Evolutionary conservation across 2,888 invertebrate species (phyloP).

Genomic region (Sphecodes monilicornis): DNA sequence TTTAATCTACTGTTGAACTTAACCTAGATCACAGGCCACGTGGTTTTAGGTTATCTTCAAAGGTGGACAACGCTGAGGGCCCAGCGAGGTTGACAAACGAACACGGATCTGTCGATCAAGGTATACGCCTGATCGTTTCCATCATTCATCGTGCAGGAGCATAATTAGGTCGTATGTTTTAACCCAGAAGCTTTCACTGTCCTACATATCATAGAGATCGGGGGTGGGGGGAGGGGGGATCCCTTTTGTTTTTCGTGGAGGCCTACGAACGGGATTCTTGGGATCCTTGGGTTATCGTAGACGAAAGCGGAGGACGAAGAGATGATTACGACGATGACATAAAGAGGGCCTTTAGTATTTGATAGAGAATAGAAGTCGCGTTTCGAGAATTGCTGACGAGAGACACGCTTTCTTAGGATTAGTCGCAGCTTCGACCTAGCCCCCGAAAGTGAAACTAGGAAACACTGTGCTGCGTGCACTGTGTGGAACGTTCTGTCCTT

Average conservation of each 20-base stretch:
- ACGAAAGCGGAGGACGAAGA: constrained; percentile 18
- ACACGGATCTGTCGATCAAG: constrained; percentile 33
- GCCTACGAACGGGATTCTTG: constrained; percentile 53
- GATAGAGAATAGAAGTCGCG: constrained; percentile 56
- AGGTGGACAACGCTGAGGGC: background rate
- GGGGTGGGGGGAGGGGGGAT: constrained; percentile 23
- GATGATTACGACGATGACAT: constrained; percentile 28
- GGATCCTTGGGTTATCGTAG: constrained; percentile 27
- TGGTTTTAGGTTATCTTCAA: background rate
- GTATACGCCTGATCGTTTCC: constrained; percentile 49
- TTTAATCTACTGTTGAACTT: background rate
- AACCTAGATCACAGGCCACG: background rate
- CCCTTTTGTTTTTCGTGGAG: constrained; percentile 54
- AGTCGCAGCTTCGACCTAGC: constrained; percentile 66
- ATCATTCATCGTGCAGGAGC: constrained; percentile 63
- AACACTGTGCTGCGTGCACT: constrained; percentile 26
- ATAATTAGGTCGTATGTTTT: constrained; percentile 68
- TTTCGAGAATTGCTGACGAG: constrained; percentile 55
- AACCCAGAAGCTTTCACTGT: constrained; percentile 75
- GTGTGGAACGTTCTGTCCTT: constrained; percentile 37
- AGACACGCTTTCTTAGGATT: constrained; percentile 72
- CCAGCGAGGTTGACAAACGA: background rate
- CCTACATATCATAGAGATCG: constrained; percentile 78
- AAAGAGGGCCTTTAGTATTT: constrained; percentile 71
- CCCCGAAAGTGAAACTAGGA: constrained; percentile 37